Base-by-base conservation (phyloP, 2,888 invertebrate species). In the Phlogophora meticulosa region DNA sequence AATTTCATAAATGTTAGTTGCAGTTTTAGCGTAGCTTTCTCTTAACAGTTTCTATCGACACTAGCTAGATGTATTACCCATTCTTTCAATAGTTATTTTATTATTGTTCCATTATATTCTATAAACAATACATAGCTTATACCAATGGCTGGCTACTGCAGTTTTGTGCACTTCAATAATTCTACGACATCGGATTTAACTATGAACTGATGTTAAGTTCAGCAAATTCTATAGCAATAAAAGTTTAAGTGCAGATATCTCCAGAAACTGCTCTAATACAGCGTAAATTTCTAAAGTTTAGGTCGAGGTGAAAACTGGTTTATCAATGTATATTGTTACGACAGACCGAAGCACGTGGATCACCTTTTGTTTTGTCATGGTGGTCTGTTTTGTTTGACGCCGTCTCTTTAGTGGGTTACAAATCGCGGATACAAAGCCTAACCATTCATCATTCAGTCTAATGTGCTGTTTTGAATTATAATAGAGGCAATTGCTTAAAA, bases 1-100 rank as follows among this genome's bases (percentile, higher is more conserved):
- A 51, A 38, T 45, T 38, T 43, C 38, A 38, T 70, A 32, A 43
- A 61, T 32, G 10, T 71, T 71, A 32, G 61, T 68, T 60, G 13
- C 43, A 36, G 17, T 43, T 49, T 49, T 22, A 38, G 40, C n/a
- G 22, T 36, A 36, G 34, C 36, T 69, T 48, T 69, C 72, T 69
- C 38, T 38, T 10, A 22, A 61, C 15, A 52, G 51, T 40, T 68
- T 45, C 36, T 22, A 13, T 38, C 15, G 20, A 20, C 4, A 11
- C 5, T n/a, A 22, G 11, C 4, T 32, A 32, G 22, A n/a, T 45
- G 22, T 52, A 28, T 46, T 48, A 11, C 28, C 28, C 38, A 55
- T 56, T 38, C 1, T n/a, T 57, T 40, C 10, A 22, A 32, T 7
- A 40, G 5, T 15, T 28, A 24, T 66, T 40, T 68, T 10, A 22